phyloP scores from a whole-genome alignment of 1,140 invertebrate genomes.

The Acyrthosiphon pisum region DNA sequence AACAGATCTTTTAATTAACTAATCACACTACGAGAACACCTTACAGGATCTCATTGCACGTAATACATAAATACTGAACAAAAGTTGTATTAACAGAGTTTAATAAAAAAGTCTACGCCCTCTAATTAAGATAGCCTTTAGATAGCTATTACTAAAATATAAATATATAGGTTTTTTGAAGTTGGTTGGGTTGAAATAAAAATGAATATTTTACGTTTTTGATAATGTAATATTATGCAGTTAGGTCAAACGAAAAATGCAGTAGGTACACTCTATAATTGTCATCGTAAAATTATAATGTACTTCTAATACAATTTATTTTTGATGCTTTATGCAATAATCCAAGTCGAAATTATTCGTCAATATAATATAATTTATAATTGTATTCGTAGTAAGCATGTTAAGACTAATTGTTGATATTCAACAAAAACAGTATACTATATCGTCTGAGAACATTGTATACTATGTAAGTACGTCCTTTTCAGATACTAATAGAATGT shows the following conservation, averaged over 20 bases:
- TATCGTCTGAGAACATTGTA: neutral
- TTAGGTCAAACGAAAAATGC: neutral
- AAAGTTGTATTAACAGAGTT: neutral
- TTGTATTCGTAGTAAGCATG: neutral
- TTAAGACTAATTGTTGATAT: neutral
- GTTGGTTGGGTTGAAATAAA: neutral
- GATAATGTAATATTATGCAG: neutral
- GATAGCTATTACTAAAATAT: neutral
- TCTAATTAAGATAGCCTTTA: neutral
- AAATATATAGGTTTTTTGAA: neutral
- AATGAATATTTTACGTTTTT: neutral
- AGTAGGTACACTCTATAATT: neutral
- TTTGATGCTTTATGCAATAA: neutral
- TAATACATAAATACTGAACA: neutral
- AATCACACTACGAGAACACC: neutral
- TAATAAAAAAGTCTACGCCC: neutral
- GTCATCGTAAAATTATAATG: neutral
- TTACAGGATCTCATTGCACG: too few relatives aligned
- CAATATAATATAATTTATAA: neutral
- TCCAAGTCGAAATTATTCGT: neutral
- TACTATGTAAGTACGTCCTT: neutral
- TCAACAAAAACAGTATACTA: neutral
- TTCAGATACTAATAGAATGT: neutral
- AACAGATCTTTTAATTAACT: constrained; percentile 1
- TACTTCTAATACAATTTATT: neutral